Base-by-base conservation (phyloP, 2,113 vertebrate species). In the Symphodus melops region DNA sequence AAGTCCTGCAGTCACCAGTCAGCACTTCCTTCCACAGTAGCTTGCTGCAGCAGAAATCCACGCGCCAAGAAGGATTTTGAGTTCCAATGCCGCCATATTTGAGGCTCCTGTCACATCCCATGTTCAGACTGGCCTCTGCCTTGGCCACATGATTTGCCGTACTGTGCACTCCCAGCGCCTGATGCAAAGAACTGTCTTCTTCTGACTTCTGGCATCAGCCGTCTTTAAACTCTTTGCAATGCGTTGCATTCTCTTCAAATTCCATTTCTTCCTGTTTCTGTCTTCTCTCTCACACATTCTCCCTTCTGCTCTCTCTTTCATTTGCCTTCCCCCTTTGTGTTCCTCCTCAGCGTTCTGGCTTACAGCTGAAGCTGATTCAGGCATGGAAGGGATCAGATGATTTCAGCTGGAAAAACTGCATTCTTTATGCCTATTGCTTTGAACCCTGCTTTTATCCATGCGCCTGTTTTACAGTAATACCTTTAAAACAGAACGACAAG, bases 361-460 rank as follows among this genome's bases (percentile, higher is more conserved):
- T 91, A 90, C 86, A 92, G 88, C 86, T 83, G 88, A 91, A 80
- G 82, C 89, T 72, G 83, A 92, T 93, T 93, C 89, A 84, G 82
- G 84, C 83, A 88, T 82, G 83, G 72, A 89, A 84, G 55, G 91
- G 91, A 91, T 94, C 89, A 81, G 89, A 91, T 93, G 88, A 91
- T 93, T 93, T 89, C 88, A 85, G 85, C 85, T 86, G 87, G 87
- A 92, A 90, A 89, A 86, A 88, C 88, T 86, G 86, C 85, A 83
- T 81, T 90, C 79, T 81, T 85, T 91, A 88, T 89, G 88, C 83
- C 86, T 85, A 85, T 90, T 80, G 88, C 89, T 92, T 92, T 93
- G 86, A 92, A 93, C 86, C 79, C 78, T 79, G 76, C 86, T 62
- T 77, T 88, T 87, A 85, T 86, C 75, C 86, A 82, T 83, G 82